These are phyloP conservation scores for Leuciscus idus DNA, from an alignment of 2,113 vertebrate species.

Conservation along the genomic window DNA sequence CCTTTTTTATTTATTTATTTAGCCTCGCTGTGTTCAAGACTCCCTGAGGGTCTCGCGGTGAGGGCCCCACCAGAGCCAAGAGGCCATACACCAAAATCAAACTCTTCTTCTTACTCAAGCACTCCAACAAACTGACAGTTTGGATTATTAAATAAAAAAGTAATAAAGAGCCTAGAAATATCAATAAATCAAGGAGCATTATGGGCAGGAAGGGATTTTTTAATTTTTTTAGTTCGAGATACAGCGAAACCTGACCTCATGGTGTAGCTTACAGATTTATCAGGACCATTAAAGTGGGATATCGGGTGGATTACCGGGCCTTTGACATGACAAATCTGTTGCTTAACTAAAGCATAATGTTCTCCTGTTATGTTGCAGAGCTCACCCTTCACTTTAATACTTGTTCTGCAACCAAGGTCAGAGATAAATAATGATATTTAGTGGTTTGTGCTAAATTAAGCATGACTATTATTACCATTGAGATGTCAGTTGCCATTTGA, in stretches of 20 bases:
- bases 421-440: constrained; percentile 5
- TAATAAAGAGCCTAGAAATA: constrained; percentile 63
- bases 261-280: constrained; percentile 72
- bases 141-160: constrained; percentile 72
- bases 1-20: constrained; percentile 62
- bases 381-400: constrained; percentile 48
- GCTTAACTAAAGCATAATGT: constrained; percentile 69
- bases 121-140: constrained; percentile 64
- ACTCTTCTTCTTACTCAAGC: constrained; percentile 46
- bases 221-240: constrained; percentile 51
- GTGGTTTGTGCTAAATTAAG: not conserved
- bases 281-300: constrained; percentile 72
- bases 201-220: constrained; percentile 49
- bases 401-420: not conserved
- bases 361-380: constrained; percentile 74
- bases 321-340: constrained; percentile 76
- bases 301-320: constrained; percentile 74
- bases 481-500: not conserved
- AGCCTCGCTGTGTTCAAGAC: constrained; percentile 57
- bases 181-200: constrained; percentile 65
- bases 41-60: constrained; percentile 52
- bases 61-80: constrained; percentile 56
- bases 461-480: not conserved
- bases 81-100: constrained; percentile 51
- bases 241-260: constrained; percentile 64